A percentile compares a stretch with the other conserved stretches of the same genome.
These are phyloP conservation scores for Aphelenchoides fujianensis DNA, from an alignment of 1,140 invertebrate species.

Conservation along the genomic window DNA sequence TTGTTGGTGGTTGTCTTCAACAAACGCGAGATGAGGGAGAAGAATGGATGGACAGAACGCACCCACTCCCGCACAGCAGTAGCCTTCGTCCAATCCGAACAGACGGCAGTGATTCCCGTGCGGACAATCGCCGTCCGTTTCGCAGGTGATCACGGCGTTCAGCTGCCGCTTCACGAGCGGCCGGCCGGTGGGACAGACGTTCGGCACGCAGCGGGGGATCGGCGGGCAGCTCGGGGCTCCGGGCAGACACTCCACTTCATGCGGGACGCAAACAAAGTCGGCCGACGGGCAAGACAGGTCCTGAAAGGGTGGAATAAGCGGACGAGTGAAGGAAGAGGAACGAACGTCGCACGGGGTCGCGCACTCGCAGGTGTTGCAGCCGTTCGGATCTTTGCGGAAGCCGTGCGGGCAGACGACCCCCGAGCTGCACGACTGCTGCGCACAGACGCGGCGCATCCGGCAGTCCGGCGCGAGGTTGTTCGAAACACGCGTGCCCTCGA, in stretches of 20 bases:
- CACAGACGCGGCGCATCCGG: conserved; percentile 13
- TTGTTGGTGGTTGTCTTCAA: conserved; percentile 28
- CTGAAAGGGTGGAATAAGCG: conserved; percentile 27
- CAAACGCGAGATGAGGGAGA: conserved; percentile 17
- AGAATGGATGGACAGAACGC: conserved; percentile 7
- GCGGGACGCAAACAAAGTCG: conserved; percentile 44
- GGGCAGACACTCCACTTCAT: conserved; percentile 43
- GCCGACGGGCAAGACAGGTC: conserved; percentile 37
- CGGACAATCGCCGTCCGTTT: conserved; percentile 27
- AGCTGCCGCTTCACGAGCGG: conserved; percentile 31
- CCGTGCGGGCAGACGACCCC: conserved; percentile 39
- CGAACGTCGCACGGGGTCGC: conserved; percentile 49
- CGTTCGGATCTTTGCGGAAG: conserved; percentile 46
- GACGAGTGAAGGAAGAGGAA: too few relatives aligned
- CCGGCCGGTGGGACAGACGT: conserved; percentile 35
- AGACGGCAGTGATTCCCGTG: conserved; percentile 23
- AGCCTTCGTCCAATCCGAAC: conserved; percentile 31
- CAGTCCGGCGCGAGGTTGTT: conserved; percentile 40
- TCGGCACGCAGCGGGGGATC: conserved; percentile 45
- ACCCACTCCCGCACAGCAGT: conserved; percentile 41
- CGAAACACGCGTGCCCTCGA: conserved; percentile 44
- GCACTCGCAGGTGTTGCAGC: conserved; percentile 52
- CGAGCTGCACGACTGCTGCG: conserved; percentile 31
- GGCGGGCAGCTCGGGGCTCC: conserved; percentile 41
- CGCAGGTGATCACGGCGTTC: too few relatives aligned